Percentiles rank a stretch among this genome's conserved stretches.
Conservation (phyloP, 1,140 invertebrate genomes). For the Lordiphosa clarofinis region DNA sequence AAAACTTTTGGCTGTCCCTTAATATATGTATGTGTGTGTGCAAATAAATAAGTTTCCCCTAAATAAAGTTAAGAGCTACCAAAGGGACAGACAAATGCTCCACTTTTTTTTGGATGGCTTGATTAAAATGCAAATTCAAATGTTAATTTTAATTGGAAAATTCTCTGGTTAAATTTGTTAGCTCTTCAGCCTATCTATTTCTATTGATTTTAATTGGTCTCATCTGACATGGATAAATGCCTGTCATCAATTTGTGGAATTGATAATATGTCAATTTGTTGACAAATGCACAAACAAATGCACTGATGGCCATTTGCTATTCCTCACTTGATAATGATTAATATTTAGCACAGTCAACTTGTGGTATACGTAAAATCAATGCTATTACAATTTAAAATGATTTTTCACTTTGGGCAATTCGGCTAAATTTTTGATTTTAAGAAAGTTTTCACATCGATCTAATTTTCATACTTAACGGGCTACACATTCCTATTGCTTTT, state of each 20-base stretch:
- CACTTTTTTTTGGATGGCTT: conserved; percentile 23
- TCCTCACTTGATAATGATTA: no score
- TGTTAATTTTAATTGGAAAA: conserved; percentile 43
- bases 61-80: no score
- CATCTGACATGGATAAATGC: conserved; percentile 29
- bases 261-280: conserved; percentile 28
- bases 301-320: no score
- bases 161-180: background rate
- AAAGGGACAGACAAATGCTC: conserved; percentile 18
- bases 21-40: conserved; percentile 5
- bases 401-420: no score
- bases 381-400: no score
- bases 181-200: background rate
- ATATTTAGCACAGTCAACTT: background rate
- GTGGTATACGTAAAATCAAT: background rate
- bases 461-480: no score
- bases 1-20: conserved; percentile 44
- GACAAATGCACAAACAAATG: background rate
- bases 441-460: no score
- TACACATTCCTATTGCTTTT: background rate
- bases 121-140: conserved; percentile 68
- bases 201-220: conserved; percentile 62
- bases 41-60: conserved; percentile 54
- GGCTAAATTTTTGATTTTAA: no score
- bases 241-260: conserved; percentile 51